phyloP scores from a whole-genome alignment of 2,797 vertebrate genomes.

The Psittacula echo region DNA sequence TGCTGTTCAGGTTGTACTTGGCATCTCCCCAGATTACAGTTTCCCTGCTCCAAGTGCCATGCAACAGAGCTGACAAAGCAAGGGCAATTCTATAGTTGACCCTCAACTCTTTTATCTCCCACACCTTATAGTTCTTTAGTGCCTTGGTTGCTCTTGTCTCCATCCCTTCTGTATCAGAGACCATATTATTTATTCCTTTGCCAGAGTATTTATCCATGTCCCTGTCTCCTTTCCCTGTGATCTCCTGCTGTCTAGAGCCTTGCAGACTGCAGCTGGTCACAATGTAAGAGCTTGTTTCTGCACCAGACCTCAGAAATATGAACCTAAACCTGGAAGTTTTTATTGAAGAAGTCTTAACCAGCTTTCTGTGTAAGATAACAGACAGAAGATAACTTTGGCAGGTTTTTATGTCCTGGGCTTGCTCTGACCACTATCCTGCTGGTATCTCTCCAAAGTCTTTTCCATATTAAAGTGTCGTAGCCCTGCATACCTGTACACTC shows the following conservation, averaged over 20 bases:
- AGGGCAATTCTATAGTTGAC: neutral
- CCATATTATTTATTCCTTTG: neutral
- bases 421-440: accelerated
- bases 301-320: neutral
- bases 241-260: neutral
- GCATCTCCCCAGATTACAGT: neutral
- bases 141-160: neutral
- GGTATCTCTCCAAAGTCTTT: neutral
- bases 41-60: neutral
- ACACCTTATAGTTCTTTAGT: neutral
- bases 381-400: neutral
- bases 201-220: neutral
- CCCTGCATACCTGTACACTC: neutral
- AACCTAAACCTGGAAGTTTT: neutral
- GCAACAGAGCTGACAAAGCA: neutral
- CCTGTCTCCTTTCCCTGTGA: neutral
- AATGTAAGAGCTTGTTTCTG: neutral
- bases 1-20: neutral
- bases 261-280: neutral
- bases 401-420: neutral
- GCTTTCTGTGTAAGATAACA: neutral
- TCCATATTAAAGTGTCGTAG: neutral
- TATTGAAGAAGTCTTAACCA: neutral
- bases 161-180: neutral
- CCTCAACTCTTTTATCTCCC: neutral